Evolutionary conservation across 1,140 invertebrate genomes (phyloP).

Genomic region (Halictus rubicundus): DNA sequence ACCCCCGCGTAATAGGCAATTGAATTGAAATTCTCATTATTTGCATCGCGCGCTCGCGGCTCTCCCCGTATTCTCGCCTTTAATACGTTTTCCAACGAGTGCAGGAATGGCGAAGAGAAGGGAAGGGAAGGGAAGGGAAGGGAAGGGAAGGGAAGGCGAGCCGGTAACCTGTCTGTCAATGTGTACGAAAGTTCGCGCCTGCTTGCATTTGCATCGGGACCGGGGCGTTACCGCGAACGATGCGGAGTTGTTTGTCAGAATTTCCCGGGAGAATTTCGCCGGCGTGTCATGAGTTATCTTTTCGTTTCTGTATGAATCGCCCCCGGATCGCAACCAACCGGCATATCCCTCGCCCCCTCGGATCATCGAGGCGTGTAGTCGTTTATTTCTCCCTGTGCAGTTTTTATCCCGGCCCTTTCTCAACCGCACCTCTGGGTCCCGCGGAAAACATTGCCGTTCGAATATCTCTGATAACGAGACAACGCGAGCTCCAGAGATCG

Average conservation of each 20-base stretch:
- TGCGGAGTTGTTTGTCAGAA: constrained; percentile 62
- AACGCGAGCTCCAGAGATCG: neutral
- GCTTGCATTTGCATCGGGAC: constrained; percentile 60
- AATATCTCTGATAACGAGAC: neutral
- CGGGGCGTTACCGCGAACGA: constrained; percentile 50
- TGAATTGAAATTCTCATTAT: constrained; percentile 45
- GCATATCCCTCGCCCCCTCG: neutral
- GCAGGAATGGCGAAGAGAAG: neutral
- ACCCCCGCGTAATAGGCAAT: constrained; percentile 16
- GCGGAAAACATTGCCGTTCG: neutral
- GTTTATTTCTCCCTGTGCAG: neutral
- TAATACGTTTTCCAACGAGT: constrained; percentile 32
- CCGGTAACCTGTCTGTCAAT: constrained; percentile 50
- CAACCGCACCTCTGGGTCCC: neutral
- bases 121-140: too few relatives aligned
- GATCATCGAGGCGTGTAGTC: constrained; percentile 17
- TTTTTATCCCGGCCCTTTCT: neutral
- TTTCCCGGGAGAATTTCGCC: constrained; percentile 61
- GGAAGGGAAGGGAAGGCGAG: neutral
- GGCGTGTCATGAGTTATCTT: constrained; percentile 56
- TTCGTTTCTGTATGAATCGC: constrained; percentile 41
- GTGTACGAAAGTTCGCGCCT: constrained; percentile 53
- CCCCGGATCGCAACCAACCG: neutral
- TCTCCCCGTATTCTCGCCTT: constrained; percentile 24
- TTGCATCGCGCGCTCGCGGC: constrained; percentile 40